Evolutionary conservation across 1,140 invertebrate genomes (phyloP).

Genomic region (Agrypnia vestita): DNA sequence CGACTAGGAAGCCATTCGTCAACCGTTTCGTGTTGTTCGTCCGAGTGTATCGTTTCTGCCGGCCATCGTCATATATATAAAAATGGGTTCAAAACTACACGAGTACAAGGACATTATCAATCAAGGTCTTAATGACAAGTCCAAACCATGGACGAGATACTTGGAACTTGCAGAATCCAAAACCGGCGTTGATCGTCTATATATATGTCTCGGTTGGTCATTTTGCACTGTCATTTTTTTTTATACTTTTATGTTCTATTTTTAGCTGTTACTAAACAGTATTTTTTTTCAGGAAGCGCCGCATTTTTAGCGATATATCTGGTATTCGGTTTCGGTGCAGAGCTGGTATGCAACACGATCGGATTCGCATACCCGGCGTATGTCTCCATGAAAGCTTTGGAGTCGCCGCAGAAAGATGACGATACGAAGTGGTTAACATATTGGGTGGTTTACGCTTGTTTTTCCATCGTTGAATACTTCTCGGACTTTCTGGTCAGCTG

Average conservation of each 20-base stretch:
- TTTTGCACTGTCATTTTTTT: constrained; percentile 54
- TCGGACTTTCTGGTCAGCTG: constrained; percentile 91
- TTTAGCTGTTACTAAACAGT: constrained; percentile 51
- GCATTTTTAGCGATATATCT: constrained; percentile 89
- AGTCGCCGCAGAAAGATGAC: constrained; percentile 82
- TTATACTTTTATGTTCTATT: constrained; percentile 42
- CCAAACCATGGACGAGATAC: constrained; percentile 82
- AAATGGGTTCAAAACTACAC: constrained; percentile 77
- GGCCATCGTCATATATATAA: constrained; percentile 56
- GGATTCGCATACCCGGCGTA: constrained; percentile 98
- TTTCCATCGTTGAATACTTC: constrained; percentile 95
- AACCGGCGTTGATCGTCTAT: constrained; percentile 85
- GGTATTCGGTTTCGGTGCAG: constrained; percentile 95
- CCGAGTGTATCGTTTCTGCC: constrained; percentile 4
- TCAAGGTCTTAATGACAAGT: constrained; percentile 82
- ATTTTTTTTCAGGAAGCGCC: constrained; percentile 76
- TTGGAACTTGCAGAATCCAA: constrained; percentile 84
- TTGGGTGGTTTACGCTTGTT: constrained; percentile 97
- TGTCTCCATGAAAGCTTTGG: constrained; percentile 87
- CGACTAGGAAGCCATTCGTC: constrained; percentile 38
- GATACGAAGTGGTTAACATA: constrained; percentile 99
- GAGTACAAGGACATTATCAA: constrained; percentile 81
- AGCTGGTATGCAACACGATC: constrained; percentile 96
- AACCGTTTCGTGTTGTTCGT: constrained; percentile 42
- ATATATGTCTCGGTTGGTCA: constrained; percentile 49